phyloP scores from a whole-genome alignment of 2,113 vertebrate species.

The Cynoglossus semilaevis region DNA sequence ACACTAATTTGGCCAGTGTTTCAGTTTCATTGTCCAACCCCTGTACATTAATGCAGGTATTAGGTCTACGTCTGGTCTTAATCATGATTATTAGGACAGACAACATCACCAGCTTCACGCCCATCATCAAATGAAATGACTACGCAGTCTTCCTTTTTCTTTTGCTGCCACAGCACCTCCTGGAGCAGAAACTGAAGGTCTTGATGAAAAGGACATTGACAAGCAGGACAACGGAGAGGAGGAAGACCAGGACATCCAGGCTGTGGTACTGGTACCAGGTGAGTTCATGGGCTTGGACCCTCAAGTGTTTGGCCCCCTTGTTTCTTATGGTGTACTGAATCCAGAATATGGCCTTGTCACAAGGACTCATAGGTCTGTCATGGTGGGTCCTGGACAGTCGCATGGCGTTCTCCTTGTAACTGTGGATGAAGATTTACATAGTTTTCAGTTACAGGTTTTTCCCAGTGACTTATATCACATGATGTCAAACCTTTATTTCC shows the following conservation, averaged over 20 bases:
- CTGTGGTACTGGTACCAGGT: conserved; percentile 94
- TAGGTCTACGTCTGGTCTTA: too few species aligned
- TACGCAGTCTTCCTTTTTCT: conserved; percentile 48
- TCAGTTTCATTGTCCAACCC: too few species aligned
- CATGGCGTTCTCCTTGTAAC: conserved; percentile 88
- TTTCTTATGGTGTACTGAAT: conserved; percentile 91
- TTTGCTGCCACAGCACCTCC: conserved; percentile 55
- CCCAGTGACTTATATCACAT: too few species aligned
- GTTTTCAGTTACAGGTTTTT: too few species aligned
- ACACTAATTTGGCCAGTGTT: too few species aligned
- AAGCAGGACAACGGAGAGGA: conserved; percentile 59
- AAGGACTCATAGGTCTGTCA: conserved; percentile 83
- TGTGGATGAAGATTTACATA: conserved; percentile 39
- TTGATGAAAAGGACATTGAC: conserved; percentile 66
- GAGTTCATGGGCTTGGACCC: conserved; percentile 83
- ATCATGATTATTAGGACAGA: too few species aligned
- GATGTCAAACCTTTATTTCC: too few species aligned
- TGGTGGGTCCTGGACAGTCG: conserved; percentile 81
- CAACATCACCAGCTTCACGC: too few species aligned
- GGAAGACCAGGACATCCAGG: conserved; percentile 83
- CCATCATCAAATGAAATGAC: too few species aligned
- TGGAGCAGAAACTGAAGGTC: conserved; percentile 70
- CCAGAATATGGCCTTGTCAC: conserved; percentile 91
- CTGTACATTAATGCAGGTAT: too few species aligned
- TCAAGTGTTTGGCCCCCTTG: conserved; percentile 85